phyloP scores from a whole-genome alignment of 2,888 invertebrate genomes.

The Sympetrum striolatum region DNA sequence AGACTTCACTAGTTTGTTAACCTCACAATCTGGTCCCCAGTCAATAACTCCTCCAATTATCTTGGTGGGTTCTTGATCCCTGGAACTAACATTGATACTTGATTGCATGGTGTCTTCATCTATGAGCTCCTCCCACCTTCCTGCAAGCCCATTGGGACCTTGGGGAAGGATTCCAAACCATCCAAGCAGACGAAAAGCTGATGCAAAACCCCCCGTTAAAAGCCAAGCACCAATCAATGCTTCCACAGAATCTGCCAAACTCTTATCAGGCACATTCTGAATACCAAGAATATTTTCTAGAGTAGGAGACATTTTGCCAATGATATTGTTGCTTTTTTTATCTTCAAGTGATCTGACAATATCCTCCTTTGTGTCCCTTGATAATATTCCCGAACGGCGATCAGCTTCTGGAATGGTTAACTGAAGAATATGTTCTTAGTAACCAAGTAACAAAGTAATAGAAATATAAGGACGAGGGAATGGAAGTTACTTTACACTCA shows the following conservation, averaged over 20 bases:
- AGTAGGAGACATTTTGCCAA: constrained; percentile 18
- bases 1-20: not conserved
- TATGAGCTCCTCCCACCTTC: not conserved
- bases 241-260: constrained; percentile 84
- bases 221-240: constrained; percentile 83
- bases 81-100: not conserved
- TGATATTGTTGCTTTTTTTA: not conserved
- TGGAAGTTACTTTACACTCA: too few relatives aligned
- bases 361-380: constrained; percentile 38
- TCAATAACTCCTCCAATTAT: constrained; percentile 21
- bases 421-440: constrained; percentile 57
- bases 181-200: constrained; percentile 66
- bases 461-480: too few relatives aligned
- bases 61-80: not conserved
- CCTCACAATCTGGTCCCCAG: not conserved
- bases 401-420: constrained; percentile 61
- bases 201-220: constrained; percentile 61
- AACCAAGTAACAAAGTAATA: too few relatives aligned
- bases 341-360: constrained; percentile 51
- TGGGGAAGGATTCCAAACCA: constrained; percentile 71
- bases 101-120: not conserved
- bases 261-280: constrained; percentile 68
- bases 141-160: constrained; percentile 51
- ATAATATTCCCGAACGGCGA: constrained; percentile 51
- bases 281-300: constrained; percentile 61